Conservation (phyloP, 2,888 invertebrate species). For the Lycia hirtaria region DNA sequence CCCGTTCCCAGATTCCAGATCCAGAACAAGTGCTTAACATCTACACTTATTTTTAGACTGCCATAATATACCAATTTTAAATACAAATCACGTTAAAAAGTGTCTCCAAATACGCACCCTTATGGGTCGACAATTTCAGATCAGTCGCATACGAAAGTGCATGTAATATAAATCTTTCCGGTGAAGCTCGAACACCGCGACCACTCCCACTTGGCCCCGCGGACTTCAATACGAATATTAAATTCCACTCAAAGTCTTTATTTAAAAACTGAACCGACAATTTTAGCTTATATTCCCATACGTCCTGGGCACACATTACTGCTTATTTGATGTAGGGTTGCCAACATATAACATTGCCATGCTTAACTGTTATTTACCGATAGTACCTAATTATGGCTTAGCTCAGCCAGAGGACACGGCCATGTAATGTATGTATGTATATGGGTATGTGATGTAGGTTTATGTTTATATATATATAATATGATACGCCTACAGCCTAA, state of each 20-base stretch:
- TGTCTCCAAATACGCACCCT: background rate
- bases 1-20: too few relatives aligned
- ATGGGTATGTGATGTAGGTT: too few relatives aligned
- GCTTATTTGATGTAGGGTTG: slow-evolving; percentile 22
- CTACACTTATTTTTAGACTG: background rate
- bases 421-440: too few relatives aligned
- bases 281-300: slow-evolving; percentile 70
- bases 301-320: slow-evolving; percentile 62
- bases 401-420: too few relatives aligned
- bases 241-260: slow-evolving; percentile 83
- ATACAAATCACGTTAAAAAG: background rate
- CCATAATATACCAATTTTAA: background rate
- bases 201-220: slow-evolving; percentile 81
- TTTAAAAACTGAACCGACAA: slow-evolving; percentile 67
- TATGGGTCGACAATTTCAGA: slow-evolving; percentile 77
- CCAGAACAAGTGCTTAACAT: too few relatives aligned
- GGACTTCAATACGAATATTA: slow-evolving; percentile 82
- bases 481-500: too few relatives aligned
- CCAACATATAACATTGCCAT: too few relatives aligned
- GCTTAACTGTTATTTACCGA: too few relatives aligned
- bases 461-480: too few relatives aligned
- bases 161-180: slow-evolving; percentile 86
- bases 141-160: slow-evolving; percentile 82
- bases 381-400: too few relatives aligned
- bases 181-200: slow-evolving; percentile 79